Base-by-base conservation (phyloP, 1,140 invertebrate species). In the Bombus sylvicola region DNA sequence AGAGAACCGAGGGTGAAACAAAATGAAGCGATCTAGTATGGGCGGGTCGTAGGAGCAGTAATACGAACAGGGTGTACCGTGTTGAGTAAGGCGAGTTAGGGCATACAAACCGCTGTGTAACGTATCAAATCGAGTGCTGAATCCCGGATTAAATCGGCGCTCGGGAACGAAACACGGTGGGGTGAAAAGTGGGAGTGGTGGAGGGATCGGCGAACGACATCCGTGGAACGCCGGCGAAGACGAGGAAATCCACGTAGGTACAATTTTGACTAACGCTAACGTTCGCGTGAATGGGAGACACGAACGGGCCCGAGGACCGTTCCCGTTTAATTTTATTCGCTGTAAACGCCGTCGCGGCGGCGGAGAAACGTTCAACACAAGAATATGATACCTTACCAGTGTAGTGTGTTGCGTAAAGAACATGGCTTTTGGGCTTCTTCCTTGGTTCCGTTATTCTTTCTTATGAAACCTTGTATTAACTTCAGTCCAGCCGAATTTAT, bases 41-140 rank as follows among this genome's bases (percentile, higher is more conserved):
- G 86, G 77, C 85, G 89, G 89, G 88, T 88, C 87, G 87, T 88
- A 92, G 91, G 88, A 84, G 84, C 89, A 88, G 92, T 89, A 91
- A 92, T 91, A 91, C 92, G 90, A 86, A 87, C 86, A 89, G 89
- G 88, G 91, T 85, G 79, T 79, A 81, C 78, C 83, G 81, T 88
- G 86, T 89, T 77, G 86, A 86, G 86, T 91, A 91, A 91, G 87
- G 87, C 89, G 84, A 88, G 90, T 84, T 81, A 86, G 87, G 87
- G 89, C 90, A 89, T 91, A 91, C 90, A 93, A 94, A 95, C 93
- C 94, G 92, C 94, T 92, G 94, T 93, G 93, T 95, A 95, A 95
- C 93, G 93, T 92, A 92, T 93, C 92, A 95, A 95, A 95, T 95
- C 95, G 94, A 95, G 95, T 94, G 94, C 94, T 94, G 94, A 95